Base-by-base conservation (phyloP, 2,888 invertebrate species). In the Malthinus seriepunctatus region DNA sequence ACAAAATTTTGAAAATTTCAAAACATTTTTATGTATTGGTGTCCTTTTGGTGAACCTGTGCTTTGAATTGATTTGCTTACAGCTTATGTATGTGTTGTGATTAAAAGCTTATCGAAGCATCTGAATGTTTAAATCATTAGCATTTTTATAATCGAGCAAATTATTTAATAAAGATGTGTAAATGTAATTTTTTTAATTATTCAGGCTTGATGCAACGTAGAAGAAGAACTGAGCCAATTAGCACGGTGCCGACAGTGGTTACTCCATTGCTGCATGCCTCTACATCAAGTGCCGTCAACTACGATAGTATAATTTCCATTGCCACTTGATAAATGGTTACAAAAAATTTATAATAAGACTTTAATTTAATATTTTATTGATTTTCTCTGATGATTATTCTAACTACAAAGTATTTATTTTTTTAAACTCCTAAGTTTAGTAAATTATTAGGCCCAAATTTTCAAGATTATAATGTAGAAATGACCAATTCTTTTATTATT, bases 201-300 rank as follows among this genome's bases (percentile, higher is more conserved):
- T 59, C 39, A 63, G 63, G 63, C 63, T 44, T 63, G 63, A 63
- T 61, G 52, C 52, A 35, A 44, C 48, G 51, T 54, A 62, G 57
- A 38, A 39, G 33, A 51, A 23, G 23, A 23, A 49, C 32, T 39
- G 37, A 32, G 11, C 12, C 48, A 31, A 51, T 51, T 46, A 32
- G 35, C 44, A 23, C 34, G 37, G 44, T 67, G 62, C 66, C 72
- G 64, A 65, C 71, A 57, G 64, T 69, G 67, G 70, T 71, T 63
- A 73, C 77, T 65, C 76, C 78, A 68, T 69, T 77, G 71, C 67
- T 75, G 71, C 73, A 74, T 65, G 75, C 77, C 66, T 69, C 76
- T 61, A 75, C 77, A 67, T 63, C 68, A 61, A 65, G 71, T 66
- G 70, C 74, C 71, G 47, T 62, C 65, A 69, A 71, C 69, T 79